phyloP scores from a whole-genome alignment of 2,113 vertebrate species.

The Sceloporus tristichus region DNA sequence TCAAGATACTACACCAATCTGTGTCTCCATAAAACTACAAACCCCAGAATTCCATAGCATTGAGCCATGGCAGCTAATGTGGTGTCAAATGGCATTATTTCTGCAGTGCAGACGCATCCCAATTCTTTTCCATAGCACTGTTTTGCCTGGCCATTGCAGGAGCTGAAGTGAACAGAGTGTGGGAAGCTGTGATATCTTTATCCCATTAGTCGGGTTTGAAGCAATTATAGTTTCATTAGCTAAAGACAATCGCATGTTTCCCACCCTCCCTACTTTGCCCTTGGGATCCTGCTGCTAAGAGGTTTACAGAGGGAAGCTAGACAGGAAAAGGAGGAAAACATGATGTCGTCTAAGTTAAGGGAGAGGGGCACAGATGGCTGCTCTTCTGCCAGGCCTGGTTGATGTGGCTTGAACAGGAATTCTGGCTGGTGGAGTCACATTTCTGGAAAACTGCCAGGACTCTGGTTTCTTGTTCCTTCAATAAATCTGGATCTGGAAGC shows the following conservation, averaged over 20 bases:
- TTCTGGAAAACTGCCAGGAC: background rate
- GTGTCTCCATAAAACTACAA: no score
- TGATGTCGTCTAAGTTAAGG: conserved; percentile 13
- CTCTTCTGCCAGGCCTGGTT: background rate
- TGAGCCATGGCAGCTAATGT: no score
- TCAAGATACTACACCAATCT: no score
- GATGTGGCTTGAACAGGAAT: background rate
- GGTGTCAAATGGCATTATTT: no score
- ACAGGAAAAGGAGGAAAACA: conserved; percentile 24
- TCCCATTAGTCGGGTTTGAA: conserved; percentile 67
- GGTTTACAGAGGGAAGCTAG: conserved; percentile 50
- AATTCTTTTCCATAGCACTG: conserved; percentile 37
- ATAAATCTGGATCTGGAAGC: background rate
- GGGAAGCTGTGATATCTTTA: conserved; percentile 65
- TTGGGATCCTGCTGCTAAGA: conserved; percentile 51
- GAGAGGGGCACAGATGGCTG: no score
- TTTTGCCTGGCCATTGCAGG: conserved; percentile 32
- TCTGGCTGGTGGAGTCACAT: background rate
- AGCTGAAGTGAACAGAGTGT: background rate
- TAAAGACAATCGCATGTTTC: conserved; percentile 61
- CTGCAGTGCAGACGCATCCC: no score
- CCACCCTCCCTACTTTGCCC: conserved; percentile 47
- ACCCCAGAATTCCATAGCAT: no score
- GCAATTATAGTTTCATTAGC: conserved; percentile 80
- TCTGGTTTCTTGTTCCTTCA: background rate